Base-by-base conservation (phyloP, 2,888 invertebrate genomes). In the Diarsia mendica region DNA sequence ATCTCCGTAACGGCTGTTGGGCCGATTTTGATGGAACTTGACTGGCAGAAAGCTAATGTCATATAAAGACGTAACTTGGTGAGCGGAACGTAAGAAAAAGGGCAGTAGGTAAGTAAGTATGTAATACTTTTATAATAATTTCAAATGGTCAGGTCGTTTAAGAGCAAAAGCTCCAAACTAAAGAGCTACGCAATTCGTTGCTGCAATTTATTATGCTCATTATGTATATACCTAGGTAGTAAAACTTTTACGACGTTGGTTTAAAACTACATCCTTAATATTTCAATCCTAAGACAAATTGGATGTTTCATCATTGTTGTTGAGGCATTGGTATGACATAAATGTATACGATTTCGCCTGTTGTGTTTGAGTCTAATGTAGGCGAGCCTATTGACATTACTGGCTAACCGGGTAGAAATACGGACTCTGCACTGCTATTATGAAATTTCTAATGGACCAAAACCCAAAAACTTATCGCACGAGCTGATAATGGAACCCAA, bases 111-210 rank as follows among this genome's bases (percentile, higher is more conserved):
- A 39, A 39, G 39, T 39, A 39, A 0, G 4, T 39, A 39, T 39
- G 39, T 39, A 39, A 39, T 39, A 39, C 39, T 39, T 39, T 39
- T 39, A 39, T 39, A 39, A 39, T 39, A 39, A 39, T 39, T 39
- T 39, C 39, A 39, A 39, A 39, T 39, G 39, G 39, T 3, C 4
- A 39, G 39, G 39, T 39, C 39, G 39, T 39, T 53, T 53, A 53
- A 53, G 71, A 53, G 71, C 44, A 53, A 70, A 44, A 71, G 53
- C 51, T 71, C 11, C 3, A n/a, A 46, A 3, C 8, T 28, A 28
- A 72, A 33, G n/a, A 13, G 18, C 46, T 15, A 53, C 5, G 5
- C 33, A 55, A 72, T 74, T 39, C 49, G 23, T 67, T 33, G 15
- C 46, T 15, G n/a, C n/a, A 67, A 11, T 18, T 60, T 33, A 60